Base-by-base conservation (phyloP, 1,140 invertebrate genomes). In the Brachystomella parvula region DNA sequence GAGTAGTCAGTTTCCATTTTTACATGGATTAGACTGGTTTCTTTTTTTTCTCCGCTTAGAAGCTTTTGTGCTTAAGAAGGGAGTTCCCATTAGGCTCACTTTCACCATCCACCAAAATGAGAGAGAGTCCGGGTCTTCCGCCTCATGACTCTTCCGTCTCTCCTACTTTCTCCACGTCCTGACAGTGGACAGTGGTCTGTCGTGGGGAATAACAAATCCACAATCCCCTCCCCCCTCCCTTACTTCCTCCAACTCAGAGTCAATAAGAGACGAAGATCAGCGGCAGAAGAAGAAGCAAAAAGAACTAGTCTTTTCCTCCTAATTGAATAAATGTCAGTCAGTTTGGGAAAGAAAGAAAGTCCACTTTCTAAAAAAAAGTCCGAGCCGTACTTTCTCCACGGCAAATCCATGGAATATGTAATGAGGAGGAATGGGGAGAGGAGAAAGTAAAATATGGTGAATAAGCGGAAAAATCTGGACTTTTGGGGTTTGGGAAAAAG, bases 301-400 rank as follows among this genome's bases (percentile, higher is more conserved):
- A 3, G 24, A 24, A 19, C 49, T 6, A 26, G 49, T 17, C 12
- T 6, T 53, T 6, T 53, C 49, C 12, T 6, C 39, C 49, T 53
- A 53, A 53, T 53, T 53, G 49, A 53, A 53, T 53, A 53, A 53
- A 26, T 24, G 49, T 53, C 49, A 53, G 9, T 53, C 49, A 53
- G 24, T n/a, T n/a, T n/a, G n/a, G n/a, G n/a, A n/a, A n/a, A n/a
- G n/a, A n/a, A n/a, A n/a, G n/a, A n/a, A n/a, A n/a, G n/a, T n/a
- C n/a, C n/a, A n/a, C n/a, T n/a, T n/a, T n/a, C n/a, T n/a, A n/a
- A n/a, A n/a, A n/a, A n/a, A n/a, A n/a, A n/a, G n/a, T n/a, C n/a
- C n/a, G n/a, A n/a, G n/a, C n/a, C n/a, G n/a, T n/a, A n/a, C n/a
- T n/a, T n/a, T n/a, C n/a, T n/a, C n/a, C n/a, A n/a, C n/a, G n/a